These are phyloP conservation scores for Ailuropoda melanoleuca DNA, from an alignment of 2,113 vertebrate genomes.

Conservation along the genomic window DNA sequence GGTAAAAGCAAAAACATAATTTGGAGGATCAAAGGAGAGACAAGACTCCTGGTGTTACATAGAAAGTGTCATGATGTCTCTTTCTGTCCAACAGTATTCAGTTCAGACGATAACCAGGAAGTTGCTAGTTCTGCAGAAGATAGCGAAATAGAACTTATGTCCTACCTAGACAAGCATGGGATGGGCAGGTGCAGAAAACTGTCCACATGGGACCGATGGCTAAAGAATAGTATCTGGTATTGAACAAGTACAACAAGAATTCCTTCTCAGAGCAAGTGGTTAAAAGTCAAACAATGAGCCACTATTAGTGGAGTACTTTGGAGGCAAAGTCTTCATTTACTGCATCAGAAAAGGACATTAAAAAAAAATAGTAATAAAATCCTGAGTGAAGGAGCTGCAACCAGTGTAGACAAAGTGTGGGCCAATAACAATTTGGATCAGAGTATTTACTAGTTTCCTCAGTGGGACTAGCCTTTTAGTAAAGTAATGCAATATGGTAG, in stretches of 20 bases:
- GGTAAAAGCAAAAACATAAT: background rate
- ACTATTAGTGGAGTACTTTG: background rate
- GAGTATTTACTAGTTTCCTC: background rate
- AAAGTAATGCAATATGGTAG: background rate
- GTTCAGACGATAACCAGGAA: background rate
- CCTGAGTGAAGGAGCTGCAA: background rate
- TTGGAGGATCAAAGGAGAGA: background rate
- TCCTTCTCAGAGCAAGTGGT: background rate
- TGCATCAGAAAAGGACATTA: background rate
- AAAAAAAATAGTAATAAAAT: background rate
- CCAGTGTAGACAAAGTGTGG: background rate
- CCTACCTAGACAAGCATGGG: background rate
- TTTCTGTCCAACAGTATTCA: background rate
- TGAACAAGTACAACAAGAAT: background rate
- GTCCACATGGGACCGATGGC: background rate
- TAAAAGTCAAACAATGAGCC: background rate
- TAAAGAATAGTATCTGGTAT: background rate
- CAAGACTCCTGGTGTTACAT: background rate
- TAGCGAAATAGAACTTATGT: background rate
- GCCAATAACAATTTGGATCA: background rate
- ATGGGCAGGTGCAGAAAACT: background rate
- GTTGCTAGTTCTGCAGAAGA: background rate
- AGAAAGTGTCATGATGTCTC: background rate
- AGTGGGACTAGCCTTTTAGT: background rate
- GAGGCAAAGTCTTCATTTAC: background rate